Evolutionary conservation across 2,113 vertebrate species (phyloP).

Genomic region (Marmota flaviventris): DNA sequence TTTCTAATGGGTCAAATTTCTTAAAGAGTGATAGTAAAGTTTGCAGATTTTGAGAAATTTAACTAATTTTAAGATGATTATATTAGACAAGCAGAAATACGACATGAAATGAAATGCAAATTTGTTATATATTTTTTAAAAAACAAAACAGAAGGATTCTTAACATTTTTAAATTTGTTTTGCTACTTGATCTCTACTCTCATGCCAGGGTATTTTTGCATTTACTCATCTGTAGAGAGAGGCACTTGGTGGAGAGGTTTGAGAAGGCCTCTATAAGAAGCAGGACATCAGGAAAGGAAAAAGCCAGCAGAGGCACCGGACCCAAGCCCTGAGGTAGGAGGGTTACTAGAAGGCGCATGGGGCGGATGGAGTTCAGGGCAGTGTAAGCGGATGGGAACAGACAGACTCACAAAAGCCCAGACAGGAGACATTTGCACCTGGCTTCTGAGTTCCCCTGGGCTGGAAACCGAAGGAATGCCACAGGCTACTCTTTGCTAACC

Average conservation of each 20-base stretch:
- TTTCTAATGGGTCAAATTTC: background rate
- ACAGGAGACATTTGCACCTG: background rate
- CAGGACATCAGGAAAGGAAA: background rate
- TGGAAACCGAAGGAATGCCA: background rate
- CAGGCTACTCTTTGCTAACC: background rate
- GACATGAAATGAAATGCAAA: background rate
- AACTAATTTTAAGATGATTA: background rate
- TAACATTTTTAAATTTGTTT: background rate
- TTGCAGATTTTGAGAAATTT: background rate
- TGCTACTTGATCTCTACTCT: background rate
- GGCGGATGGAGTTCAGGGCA: background rate
- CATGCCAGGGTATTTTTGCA: background rate
- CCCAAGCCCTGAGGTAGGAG: background rate
- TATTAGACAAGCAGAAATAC: background rate
- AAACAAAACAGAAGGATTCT: background rate
- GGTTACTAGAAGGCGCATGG: accelerated
- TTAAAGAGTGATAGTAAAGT: background rate
- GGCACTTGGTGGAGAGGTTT: background rate
- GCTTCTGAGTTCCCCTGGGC: background rate
- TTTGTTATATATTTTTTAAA: background rate
- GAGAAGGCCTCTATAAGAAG: background rate
- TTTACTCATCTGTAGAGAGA: background rate
- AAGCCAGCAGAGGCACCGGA: background rate
- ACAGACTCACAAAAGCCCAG: background rate
- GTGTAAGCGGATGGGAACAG: background rate